phyloP scores from a whole-genome alignment of 2,888 invertebrate genomes.

The Acrobasis suavella region DNA sequence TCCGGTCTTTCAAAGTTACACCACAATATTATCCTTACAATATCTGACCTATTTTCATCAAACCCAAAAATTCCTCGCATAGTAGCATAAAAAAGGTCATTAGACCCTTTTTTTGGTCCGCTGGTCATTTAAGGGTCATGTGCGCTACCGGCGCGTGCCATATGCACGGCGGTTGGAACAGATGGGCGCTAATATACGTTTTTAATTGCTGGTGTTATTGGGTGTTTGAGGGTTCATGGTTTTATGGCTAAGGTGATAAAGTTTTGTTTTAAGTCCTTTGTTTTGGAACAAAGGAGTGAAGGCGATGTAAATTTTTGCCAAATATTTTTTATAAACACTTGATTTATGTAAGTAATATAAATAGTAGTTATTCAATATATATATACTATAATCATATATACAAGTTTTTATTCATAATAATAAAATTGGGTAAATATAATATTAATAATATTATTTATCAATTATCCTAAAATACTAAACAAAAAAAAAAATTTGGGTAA shows the following conservation, averaged over 20 bases:
- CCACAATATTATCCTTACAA: no score
- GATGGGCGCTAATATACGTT: conserved; percentile 41
- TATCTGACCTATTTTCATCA: not conserved
- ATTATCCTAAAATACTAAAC: no score
- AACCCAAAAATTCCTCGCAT: not conserved
- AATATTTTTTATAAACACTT: no score
- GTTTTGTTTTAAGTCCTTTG: not conserved
- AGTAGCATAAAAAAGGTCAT: conserved; percentile 2
- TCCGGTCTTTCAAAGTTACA: not conserved
- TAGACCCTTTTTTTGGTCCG: conserved; percentile 30
- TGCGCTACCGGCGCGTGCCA: conserved; percentile 48
- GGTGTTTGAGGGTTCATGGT: conserved; percentile 22
- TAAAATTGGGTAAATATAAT: no score
- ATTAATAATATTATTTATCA: no score
- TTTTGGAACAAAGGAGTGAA: no score
- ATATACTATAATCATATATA: no score
- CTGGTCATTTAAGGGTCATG: conserved; percentile 35
- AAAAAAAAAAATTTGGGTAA: no score
- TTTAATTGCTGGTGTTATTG: conserved; percentile 45
- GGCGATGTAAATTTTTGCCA: no score
- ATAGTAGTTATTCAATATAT: no score
- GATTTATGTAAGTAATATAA: no score
- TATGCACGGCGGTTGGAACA: conserved; percentile 53
- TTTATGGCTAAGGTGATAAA: conserved; percentile 18
- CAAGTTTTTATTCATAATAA: no score